A percentile compares a stretch with the other conserved stretches of the same genome.
These are phyloP conservation scores for Papilio polytes DNA, from an alignment of 1,140 invertebrate species.

Conservation along the genomic window DNA sequence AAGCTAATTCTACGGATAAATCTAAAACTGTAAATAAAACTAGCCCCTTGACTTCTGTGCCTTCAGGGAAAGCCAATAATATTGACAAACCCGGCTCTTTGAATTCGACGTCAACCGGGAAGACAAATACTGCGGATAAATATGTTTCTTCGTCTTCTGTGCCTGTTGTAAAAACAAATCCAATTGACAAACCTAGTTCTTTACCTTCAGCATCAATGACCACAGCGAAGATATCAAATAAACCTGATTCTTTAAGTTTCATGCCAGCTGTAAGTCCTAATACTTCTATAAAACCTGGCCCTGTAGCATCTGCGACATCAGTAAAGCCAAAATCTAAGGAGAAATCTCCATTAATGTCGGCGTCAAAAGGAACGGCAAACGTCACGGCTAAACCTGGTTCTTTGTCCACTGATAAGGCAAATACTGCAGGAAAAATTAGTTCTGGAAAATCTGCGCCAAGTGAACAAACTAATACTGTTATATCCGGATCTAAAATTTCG, in stretches of 20 bases:
- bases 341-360: not conserved
- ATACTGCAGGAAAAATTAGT: slow-evolving; percentile 1
- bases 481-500: slow-evolving; percentile 17
- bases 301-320: not conserved
- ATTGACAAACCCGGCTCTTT: not conserved
- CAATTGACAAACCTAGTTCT: not conserved
- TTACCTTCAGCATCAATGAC: not conserved
- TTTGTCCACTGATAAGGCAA: not conserved
- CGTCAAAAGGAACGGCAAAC: not conserved
- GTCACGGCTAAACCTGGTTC: not conserved
- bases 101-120: not conserved
- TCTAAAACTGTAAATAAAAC: not conserved
- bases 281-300: not conserved
- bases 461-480: slow-evolving; percentile 21
- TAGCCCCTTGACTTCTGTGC: not conserved
- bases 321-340: not conserved
- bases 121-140: not conserved
- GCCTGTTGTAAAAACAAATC: not conserved
- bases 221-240: not conserved
- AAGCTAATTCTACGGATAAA: not conserved
- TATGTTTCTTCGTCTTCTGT: not conserved
- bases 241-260: not conserved
- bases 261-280: not conserved
- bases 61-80: not conserved
- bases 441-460: slow-evolving; percentile 11